Percentiles rank a stretch among this genome's conserved stretches.
These are phyloP conservation scores for Falco columbarius DNA, from an alignment of 2,797 vertebrate species.

Conservation along the genomic window DNA sequence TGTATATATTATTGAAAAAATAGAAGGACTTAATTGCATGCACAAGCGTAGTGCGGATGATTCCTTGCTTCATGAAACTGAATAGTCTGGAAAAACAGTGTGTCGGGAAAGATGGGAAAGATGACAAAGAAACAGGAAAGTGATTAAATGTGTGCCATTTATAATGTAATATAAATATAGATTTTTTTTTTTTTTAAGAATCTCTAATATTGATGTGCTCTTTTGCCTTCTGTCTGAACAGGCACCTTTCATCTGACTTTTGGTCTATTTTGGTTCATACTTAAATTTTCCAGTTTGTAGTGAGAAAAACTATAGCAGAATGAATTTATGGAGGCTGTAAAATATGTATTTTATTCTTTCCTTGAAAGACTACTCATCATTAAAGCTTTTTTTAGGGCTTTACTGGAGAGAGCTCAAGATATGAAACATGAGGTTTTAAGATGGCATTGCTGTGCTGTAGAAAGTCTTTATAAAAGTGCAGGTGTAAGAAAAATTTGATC, in stretches of 20 bases:
- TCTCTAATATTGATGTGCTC: neutral
- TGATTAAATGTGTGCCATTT: neutral
- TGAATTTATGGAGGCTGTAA: neutral
- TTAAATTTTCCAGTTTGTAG: neutral
- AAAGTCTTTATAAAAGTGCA: conserved; percentile 25
- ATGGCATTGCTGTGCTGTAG: neutral
- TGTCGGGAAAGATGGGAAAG: neutral
- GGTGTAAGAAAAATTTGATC: conserved; percentile 23
- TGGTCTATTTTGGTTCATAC: neutral
- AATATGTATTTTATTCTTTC: conserved; percentile 5
- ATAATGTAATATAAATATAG: neutral
- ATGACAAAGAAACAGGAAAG: neutral
- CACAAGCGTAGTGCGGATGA: neutral
- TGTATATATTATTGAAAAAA: neutral
- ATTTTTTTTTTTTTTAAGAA: neutral
- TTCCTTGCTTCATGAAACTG: neutral
- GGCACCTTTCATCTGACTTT: neutral
- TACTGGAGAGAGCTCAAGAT: neutral
- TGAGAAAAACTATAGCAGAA: neutral
- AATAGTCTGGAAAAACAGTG: neutral
- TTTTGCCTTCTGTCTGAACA: neutral
- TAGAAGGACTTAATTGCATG: neutral
- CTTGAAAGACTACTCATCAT: conserved; percentile 6
- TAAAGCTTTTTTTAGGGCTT: conserved; percentile 31
- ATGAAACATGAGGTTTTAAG: conserved; percentile 37